Conservation (phyloP, 2,113 vertebrate species). For the Brachyhypopomus gauderio region DNA sequence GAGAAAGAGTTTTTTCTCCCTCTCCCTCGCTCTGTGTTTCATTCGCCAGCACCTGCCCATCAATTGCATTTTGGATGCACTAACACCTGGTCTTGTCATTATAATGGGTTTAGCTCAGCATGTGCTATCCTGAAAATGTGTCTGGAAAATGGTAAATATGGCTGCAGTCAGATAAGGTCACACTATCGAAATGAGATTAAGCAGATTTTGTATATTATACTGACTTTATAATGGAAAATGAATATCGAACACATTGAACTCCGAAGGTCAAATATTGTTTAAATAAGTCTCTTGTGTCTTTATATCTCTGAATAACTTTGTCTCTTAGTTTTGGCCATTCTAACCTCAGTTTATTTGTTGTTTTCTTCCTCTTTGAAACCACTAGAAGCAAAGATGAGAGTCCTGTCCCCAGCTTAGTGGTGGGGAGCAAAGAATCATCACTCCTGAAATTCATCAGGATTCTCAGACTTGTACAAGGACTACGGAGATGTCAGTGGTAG, state of each 20-base stretch:
- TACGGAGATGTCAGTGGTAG: neutral
- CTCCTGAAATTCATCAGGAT: neutral
- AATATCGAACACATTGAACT: neutral
- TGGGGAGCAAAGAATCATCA: too few species aligned
- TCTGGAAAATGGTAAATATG: constrained; percentile 58
- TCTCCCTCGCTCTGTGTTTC: constrained; percentile 22
- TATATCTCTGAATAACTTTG: neutral
- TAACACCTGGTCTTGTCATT: constrained; percentile 49
- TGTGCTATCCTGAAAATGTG: constrained; percentile 50
- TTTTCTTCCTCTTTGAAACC: neutral
- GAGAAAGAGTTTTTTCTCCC: constrained; percentile 43
- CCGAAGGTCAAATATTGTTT: neutral
- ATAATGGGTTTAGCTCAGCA: constrained; percentile 50
- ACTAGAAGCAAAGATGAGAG: neutral
- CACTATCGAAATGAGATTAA: constrained; percentile 50
- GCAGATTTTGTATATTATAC: constrained; percentile 11
- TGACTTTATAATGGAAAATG: constrained; percentile 14
- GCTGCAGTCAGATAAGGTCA: constrained; percentile 56
- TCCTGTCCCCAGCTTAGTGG: too few species aligned
- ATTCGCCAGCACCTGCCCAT: constrained; percentile 64
- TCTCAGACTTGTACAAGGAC: neutral
- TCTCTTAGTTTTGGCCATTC: neutral
- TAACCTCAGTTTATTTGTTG: neutral
- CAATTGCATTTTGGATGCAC: constrained; percentile 42
- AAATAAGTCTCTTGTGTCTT: neutral